A percentile compares a stretch with the other conserved stretches of the same genome.
Evolutionary conservation across 1,140 invertebrate genomes (phyloP).

Genomic region (Rhagoletis pomonella): DNA sequence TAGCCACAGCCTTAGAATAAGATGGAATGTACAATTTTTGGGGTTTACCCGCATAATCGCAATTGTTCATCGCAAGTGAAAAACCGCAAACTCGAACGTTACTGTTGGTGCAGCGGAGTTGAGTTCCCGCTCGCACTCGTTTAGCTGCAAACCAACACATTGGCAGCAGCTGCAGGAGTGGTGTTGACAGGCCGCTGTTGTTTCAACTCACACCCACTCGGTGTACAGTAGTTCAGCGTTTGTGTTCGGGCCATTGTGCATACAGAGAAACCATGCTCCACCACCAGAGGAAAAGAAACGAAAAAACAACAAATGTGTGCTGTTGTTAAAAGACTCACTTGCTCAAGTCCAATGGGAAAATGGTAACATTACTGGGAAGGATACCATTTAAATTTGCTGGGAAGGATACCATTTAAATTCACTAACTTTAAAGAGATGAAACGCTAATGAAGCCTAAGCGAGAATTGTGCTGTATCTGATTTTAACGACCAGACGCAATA

Average conservation of each 20-base stretch:
- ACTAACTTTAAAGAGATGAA: too few species aligned
- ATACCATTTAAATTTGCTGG: too few species aligned
- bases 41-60: constrained; percentile 41
- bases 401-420: too few species aligned
- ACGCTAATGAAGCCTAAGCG: too few species aligned
- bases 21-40: constrained; percentile 9
- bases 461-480: too few species aligned
- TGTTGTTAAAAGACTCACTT: constrained; percentile 11
- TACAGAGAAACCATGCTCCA: background rate
- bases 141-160: background rate
- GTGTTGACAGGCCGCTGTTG: constrained; percentile 12
- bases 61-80: constrained; percentile 3
- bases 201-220: background rate
- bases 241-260: background rate
- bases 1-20: background rate
- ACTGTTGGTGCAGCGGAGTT: background rate
- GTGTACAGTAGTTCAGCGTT: background rate
- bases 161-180: background rate
- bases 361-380: too few species aligned
- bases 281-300: background rate
- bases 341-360: background rate
- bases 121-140: background rate
- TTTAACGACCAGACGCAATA: too few species aligned
- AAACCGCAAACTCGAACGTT: background rate
- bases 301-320: background rate